Evolutionary conservation across 2,113 vertebrate genomes (phyloP).

Genomic region (Cynocephalus volans): DNA sequence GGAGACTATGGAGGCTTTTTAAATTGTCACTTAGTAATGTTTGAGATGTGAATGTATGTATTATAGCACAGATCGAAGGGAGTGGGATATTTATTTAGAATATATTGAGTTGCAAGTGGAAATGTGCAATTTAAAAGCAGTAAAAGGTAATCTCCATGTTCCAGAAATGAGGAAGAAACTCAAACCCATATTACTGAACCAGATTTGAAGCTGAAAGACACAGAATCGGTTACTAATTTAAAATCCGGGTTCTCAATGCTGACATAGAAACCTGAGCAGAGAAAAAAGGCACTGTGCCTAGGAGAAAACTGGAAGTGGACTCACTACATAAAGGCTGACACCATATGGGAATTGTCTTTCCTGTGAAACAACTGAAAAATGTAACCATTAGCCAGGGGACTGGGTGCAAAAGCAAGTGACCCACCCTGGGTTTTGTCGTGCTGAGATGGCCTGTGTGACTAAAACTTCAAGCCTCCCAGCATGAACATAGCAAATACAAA

Average conservation of each 20-base stretch:
- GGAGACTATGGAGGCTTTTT: background rate
- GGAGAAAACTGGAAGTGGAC: background rate
- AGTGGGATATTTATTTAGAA: background rate
- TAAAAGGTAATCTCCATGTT: background rate
- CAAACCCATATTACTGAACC: background rate
- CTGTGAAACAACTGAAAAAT: background rate
- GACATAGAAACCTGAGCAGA: background rate
- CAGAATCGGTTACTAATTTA: background rate
- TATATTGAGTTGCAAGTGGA: background rate
- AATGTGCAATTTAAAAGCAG: background rate
- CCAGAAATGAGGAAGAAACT: background rate
- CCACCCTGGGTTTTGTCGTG: background rate
- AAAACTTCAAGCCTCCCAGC: background rate
- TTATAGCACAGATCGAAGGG: background rate
- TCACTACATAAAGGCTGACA: background rate
- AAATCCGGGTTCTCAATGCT: background rate
- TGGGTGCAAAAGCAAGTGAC: background rate
- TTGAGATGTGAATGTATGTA: background rate
- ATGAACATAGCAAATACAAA: background rate
- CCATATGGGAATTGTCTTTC: background rate
- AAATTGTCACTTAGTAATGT: background rate
- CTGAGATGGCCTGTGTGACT: background rate
- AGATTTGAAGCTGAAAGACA: background rate
- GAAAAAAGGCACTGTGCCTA: background rate
- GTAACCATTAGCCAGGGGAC: background rate